Evolutionary conservation across 2,113 vertebrate genomes (phyloP), one percentile per base, ranked within the genome.

Genomic region (Ia io): DNA sequence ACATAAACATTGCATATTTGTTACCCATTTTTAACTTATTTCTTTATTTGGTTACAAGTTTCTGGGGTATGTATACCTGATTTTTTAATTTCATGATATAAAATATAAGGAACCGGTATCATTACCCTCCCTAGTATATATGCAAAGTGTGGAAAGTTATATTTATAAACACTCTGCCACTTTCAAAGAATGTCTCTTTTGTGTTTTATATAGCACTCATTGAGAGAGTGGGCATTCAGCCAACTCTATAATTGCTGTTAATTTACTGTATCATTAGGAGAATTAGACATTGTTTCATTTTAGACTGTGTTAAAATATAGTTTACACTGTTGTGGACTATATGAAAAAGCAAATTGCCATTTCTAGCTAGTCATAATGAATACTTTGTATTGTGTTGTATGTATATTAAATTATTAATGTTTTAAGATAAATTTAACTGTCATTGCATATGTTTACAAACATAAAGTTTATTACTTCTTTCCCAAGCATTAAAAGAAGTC

Each of bases 261-360:
- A 91, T 95, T 93, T 96, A 96, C 93, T 95, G n/a, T 95, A 86
- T 95, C 94, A 96, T 97, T 97, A 97, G 80, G 83, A 94, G 80
- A 78, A 95, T 84, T 96, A 96, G 91, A 94, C 90, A 91, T 73
- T 88, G 78, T 94, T 97, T 95, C 69, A 90, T 96, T 97, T 97
- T 88, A 88, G 65, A 93, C 53, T 78, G 23, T 95, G 71, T 61
- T 96, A 95, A 98, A 95, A 88, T 83, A 91, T 88, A 95, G 83
- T 40, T 96, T 88, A 47, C 77, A 71, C 73, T 95, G 63, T 96
- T 95, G 14, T 65, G 83, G 17, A 22, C 63, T 77, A 22, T 85
- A 32, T 82, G 35, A 56, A 84, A 94, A 94, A 94, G 73, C 90
- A 83, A 94, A 84, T 93, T 88, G 65, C 17, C 85, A 32, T 65